phyloP scores from a whole-genome alignment of 2,113 vertebrate genomes.

The Neopipo cinnamomea region DNA sequence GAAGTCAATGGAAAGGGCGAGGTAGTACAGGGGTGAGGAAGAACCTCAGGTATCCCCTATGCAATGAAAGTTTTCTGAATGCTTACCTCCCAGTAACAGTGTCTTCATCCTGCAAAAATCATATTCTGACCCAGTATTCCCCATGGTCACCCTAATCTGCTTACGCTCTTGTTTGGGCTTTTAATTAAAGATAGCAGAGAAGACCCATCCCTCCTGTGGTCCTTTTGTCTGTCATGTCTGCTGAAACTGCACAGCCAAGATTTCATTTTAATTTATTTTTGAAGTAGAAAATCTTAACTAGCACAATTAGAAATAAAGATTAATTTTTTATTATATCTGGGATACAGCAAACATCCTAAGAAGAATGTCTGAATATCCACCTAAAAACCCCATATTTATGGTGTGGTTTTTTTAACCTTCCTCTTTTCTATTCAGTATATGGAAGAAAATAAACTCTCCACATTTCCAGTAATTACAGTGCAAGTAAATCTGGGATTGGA shows the following conservation, averaged over 20 bases:
- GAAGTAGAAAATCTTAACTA: neutral
- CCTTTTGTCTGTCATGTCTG: neutral
- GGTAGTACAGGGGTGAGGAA: neutral
- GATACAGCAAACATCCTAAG: neutral
- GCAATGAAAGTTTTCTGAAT: neutral
- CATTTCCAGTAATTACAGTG: conserved; percentile 35
- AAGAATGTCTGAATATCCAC: neutral
- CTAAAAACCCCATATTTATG: rapidly evolving
- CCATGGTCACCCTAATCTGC: neutral
- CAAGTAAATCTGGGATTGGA: conserved; percentile 55
- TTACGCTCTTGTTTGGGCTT: neutral
- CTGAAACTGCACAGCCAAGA: neutral
- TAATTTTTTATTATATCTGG: neutral
- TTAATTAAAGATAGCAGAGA: conserved; percentile 8
- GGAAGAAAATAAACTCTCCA: conserved; percentile 8
- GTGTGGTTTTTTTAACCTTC: neutral
- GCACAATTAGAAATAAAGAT: neutral
- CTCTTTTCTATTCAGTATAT: neutral
- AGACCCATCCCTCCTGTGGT: neutral
- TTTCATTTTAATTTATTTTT: conserved; percentile 4
- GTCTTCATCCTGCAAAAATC: neutral
- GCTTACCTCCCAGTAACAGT: neutral
- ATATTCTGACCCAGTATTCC: neutral
- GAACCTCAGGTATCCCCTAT: neutral
- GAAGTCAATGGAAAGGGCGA: neutral